Conservation (phyloP, 1,140 invertebrate species). For the Cydia pomonella region DNA sequence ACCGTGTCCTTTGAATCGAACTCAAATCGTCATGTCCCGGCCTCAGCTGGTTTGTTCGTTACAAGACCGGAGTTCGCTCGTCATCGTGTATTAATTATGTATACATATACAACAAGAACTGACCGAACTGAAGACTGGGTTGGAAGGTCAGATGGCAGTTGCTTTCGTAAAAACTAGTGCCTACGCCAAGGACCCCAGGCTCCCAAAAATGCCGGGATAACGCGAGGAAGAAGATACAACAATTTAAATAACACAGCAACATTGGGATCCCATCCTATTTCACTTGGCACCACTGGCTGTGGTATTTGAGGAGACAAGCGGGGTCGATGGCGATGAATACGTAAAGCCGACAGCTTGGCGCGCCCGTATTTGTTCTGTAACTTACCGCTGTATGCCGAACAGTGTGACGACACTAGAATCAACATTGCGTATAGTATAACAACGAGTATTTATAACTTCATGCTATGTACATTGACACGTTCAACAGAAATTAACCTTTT, state of each 20-base stretch:
- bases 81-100: too few species aligned
- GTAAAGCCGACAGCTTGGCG: slow-evolving; percentile 8
- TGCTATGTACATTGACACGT: neutral
- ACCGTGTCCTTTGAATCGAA: too few species aligned
- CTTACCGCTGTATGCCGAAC: slow-evolving; percentile 9
- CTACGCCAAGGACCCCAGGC: too few species aligned
- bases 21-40: too few species aligned
- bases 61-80: too few species aligned
- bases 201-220: too few species aligned
- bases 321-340: slow-evolving; percentile 11
- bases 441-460: neutral
- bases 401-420: neutral
- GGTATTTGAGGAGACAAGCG: neutral
- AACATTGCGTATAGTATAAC: neutral
- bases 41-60: too few species aligned
- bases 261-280: neutral
- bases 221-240: too few species aligned
- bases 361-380: slow-evolving; percentile 23
- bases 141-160: too few species aligned
- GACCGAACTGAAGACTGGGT: too few species aligned
- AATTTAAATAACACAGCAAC: neutral
- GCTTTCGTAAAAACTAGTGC: too few species aligned
- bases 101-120: too few species aligned
- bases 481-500: neutral
- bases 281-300: slow-evolving; percentile 3